Conservation (phyloP, 2,113 vertebrate species). For the Tricholaema leucomelas region DNA sequence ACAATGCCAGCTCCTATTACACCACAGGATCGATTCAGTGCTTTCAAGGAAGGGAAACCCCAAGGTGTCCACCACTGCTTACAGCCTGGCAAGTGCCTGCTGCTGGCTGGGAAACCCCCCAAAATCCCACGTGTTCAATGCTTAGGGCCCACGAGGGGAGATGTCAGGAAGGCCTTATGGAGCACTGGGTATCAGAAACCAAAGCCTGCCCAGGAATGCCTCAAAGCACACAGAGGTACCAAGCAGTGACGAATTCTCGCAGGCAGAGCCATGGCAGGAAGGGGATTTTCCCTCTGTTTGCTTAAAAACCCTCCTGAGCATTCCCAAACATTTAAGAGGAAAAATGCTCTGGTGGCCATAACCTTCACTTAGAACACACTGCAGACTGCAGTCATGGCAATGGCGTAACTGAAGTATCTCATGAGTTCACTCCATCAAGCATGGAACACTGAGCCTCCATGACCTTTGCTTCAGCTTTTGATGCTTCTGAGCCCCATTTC, state of each 20-base stretch:
- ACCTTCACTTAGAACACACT: neutral
- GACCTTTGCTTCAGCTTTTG: neutral
- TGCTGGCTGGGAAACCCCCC: neutral
- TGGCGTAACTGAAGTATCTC: slow-evolving; percentile 36
- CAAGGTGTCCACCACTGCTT: neutral
- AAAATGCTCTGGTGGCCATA: slow-evolving; percentile 47
- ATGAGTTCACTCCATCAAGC: slow-evolving; percentile 15
- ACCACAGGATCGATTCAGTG: neutral
- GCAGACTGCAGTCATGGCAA: slow-evolving; percentile 10
- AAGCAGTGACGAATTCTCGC: slow-evolving; percentile 51
- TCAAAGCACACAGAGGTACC: neutral
- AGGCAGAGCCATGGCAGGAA: slow-evolving; percentile 52
- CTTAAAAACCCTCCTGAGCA: slow-evolving; percentile 55
- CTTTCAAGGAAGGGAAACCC: neutral
- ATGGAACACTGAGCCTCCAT: neutral
- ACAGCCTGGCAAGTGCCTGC: neutral
- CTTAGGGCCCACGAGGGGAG: neutral
- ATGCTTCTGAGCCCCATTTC: neutral
- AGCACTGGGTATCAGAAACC: neutral
- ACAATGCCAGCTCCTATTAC: neutral
- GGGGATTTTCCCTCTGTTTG: slow-evolving; percentile 52
- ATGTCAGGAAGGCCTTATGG: neutral
- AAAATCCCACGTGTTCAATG: neutral
- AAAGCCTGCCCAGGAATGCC: neutral
- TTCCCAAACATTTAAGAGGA: slow-evolving; percentile 55